These are phyloP conservation scores for Ciona savignyi DNA, from an alignment of 23 tunicate species.

Conservation along the genomic window DNA sequence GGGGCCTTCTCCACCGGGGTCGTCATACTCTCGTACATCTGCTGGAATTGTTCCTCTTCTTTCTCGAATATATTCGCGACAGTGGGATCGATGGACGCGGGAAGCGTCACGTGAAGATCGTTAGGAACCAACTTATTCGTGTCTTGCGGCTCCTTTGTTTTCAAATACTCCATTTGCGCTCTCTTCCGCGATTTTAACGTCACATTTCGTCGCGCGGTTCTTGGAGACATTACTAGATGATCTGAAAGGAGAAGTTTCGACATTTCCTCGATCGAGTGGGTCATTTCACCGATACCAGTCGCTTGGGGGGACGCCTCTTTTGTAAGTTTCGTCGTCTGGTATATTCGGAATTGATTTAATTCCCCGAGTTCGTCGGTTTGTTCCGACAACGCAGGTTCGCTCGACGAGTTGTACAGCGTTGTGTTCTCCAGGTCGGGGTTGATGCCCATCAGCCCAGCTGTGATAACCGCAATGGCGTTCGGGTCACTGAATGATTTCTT, in stretches of 20 bases:
- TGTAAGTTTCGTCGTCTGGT: constrained; percentile 6
- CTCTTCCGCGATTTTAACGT: neutral
- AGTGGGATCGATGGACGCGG: neutral
- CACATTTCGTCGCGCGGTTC: neutral
- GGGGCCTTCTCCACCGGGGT: neutral
- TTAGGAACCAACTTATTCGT: neutral
- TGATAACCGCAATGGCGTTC: constrained; percentile 44
- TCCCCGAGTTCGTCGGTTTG: constrained; percentile 37
- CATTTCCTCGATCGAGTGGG: neutral
- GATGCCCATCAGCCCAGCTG: constrained; percentile 26
- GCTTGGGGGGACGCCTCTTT: neutral
- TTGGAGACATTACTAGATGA: neutral
- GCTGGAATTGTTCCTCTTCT: constrained; percentile 59
- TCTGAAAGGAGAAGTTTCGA: neutral
- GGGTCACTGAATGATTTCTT: constrained; percentile 90
- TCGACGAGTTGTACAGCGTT: constrained; percentile 21
- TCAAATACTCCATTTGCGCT: neutral
- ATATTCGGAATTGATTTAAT: constrained; percentile 19
- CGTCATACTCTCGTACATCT: constrained; percentile 48
- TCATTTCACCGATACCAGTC: neutral
- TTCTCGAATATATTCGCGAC: constrained; percentile 22
- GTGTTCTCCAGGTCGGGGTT: neutral
- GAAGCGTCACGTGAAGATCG: neutral
- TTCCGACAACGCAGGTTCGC: constrained; percentile 64
- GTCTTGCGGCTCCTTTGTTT: neutral